A percentile compares a stretch with the other conserved stretches of the same genome.
phyloP scores from a whole-genome alignment of 1,140 invertebrate species.

The Elysia chlorotica region DNA sequence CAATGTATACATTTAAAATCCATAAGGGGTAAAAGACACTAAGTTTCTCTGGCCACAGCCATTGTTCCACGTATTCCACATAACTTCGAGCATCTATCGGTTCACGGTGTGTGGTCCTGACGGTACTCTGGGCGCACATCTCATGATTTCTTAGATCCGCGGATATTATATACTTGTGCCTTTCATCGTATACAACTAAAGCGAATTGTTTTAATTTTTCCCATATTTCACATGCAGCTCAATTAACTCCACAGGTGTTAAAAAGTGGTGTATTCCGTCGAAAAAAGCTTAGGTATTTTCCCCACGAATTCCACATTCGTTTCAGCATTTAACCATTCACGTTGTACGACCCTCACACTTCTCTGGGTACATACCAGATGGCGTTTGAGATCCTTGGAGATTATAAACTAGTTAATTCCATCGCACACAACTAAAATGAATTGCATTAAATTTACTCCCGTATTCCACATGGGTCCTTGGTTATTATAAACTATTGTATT shows the following conservation, averaged over 20 bases:
- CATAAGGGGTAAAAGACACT: too few relatives aligned
- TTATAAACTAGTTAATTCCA: not conserved
- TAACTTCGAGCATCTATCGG: too few relatives aligned
- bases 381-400: not conserved
- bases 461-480: not conserved
- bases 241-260: slow-evolving; percentile 61
- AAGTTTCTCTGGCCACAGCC: too few relatives aligned
- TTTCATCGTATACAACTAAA: too few relatives aligned
- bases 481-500: not conserved
- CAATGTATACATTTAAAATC: too few relatives aligned
- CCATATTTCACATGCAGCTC: slow-evolving; percentile 18
- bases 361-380: not conserved
- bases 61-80: too few relatives aligned
- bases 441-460: not conserved
- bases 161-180: too few relatives aligned
- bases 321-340: too few relatives aligned
- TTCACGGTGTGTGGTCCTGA: too few relatives aligned
- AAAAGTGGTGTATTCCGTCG: slow-evolving; percentile 50
- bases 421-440: not conserved
- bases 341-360: not conserved
- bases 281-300: not conserved
- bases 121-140: too few relatives aligned
- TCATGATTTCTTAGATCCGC: too few relatives aligned
- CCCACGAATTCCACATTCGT: not conserved
- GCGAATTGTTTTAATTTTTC: too few relatives aligned